phyloP scores from a whole-genome alignment of 64 coral and sea anemone species.

The Porites australiensis region DNA sequence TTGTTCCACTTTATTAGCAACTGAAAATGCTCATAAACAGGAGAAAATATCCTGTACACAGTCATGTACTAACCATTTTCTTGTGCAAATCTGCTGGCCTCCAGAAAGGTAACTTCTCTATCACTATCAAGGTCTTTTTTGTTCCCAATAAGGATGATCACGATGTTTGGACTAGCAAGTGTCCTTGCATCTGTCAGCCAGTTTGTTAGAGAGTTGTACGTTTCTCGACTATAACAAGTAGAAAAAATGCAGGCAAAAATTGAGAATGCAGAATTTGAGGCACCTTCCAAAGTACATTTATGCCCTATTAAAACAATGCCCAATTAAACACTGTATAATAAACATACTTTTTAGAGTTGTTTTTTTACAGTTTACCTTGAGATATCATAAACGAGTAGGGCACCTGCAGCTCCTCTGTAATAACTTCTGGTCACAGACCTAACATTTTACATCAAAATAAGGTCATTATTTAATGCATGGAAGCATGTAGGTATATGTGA shows the following conservation, averaged over 20 bases:
- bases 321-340: background rate
- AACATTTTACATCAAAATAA: no score
- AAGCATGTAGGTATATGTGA: no score
- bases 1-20: no score
- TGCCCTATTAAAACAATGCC: no score
- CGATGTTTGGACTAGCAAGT: constrained; percentile 98
- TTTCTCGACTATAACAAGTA: constrained; percentile 84
- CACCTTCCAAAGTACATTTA: no score
- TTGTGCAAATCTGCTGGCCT: constrained; percentile 99
- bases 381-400: constrained; percentile 97
- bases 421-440: constrained; percentile 99
- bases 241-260: background rate
- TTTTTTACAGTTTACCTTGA: constrained; percentile 77
- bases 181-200: constrained; percentile 99
- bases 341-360: background rate
- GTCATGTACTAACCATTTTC: constrained; percentile 90
- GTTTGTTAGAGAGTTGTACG: constrained; percentile 98
- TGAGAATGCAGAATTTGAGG: no score
- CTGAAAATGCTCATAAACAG: no score
- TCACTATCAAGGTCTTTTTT: constrained; percentile 99
- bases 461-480: background rate
- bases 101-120: constrained; percentile 98
- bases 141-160: constrained; percentile 98
- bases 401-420: constrained; percentile 97
- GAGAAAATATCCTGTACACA: no score